These are phyloP conservation scores for Drosophila chauvacae DNA, from an alignment of 1,140 invertebrate species.

Conservation along the genomic window DNA sequence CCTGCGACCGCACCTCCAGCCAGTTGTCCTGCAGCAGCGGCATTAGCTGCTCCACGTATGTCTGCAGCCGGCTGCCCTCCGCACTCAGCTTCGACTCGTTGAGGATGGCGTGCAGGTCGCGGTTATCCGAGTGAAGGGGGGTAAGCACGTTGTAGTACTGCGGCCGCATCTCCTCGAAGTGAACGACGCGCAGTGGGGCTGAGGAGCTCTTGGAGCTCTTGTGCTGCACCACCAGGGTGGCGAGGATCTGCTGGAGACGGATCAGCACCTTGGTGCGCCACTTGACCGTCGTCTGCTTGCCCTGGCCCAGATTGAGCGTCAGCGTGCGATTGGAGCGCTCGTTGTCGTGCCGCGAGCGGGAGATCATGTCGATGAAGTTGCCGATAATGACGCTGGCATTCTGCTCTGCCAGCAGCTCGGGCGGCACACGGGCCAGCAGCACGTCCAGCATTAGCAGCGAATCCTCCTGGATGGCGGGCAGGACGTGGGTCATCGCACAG, in stretches of 20 bases:
- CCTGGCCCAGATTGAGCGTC: conserved; percentile 87
- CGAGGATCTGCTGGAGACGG: conserved; percentile 87
- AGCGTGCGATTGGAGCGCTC: conserved; percentile 87
- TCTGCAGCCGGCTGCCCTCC: conserved; percentile 64
- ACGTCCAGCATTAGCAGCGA: conserved; percentile 91
- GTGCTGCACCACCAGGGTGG: conserved; percentile 84
- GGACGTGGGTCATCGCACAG: conserved; percentile 95
- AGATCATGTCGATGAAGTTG: conserved; percentile 93
- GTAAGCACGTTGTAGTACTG: conserved; percentile 60
- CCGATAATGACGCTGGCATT: conserved; percentile 88
- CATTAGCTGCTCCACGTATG: conserved; percentile 87
- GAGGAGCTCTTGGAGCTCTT: conserved; percentile 10
- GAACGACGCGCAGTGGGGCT: conserved; percentile 10
- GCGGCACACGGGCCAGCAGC: conserved; percentile 87
- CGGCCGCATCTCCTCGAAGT: conserved; percentile 38
- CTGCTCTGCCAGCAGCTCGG: conserved; percentile 86
- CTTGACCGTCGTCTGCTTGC: conserved; percentile 88
- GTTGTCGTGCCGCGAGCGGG: conserved; percentile 87
- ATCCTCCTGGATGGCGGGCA: conserved; percentile 91
- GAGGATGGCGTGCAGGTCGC: conserved; percentile 36
- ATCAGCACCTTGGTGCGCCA: conserved; percentile 91
- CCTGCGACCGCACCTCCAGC: conserved; percentile 88
- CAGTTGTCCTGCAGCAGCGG: conserved; percentile 90
- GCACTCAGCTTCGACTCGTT: conserved; percentile 32
- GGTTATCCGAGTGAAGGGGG: conserved; percentile 14